Conservation (phyloP, 2,797 vertebrate species). For the Lycodopsis pacificus region DNA sequence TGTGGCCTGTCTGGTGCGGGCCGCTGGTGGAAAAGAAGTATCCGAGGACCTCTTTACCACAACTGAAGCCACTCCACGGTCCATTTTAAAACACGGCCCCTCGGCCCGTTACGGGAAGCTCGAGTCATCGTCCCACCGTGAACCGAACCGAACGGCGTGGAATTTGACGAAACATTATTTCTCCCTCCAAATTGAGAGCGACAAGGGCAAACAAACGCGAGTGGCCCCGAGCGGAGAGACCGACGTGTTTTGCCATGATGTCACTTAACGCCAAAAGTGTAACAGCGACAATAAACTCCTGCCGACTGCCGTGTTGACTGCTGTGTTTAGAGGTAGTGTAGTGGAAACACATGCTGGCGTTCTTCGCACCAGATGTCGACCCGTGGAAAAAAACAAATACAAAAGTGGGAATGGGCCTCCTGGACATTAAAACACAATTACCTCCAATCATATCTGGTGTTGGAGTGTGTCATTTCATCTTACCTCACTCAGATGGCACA, state of each 20-base stretch:
- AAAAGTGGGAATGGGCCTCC: conserved; percentile 65
- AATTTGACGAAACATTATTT: conserved; percentile 79
- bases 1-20: conserved; percentile 42
- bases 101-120: conserved; percentile 54
- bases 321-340: conserved; percentile 74
- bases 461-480: conserved; percentile 76
- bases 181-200: conserved; percentile 70
- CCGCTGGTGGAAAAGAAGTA: conserved; percentile 34
- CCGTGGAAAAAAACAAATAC: conserved; percentile 64
- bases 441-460: conserved; percentile 78
- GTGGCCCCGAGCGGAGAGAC: conserved; percentile 34
- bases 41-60: conserved; percentile 34
- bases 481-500: conserved; percentile 73
- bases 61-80: conserved; percentile 30
- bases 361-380: conserved; percentile 76
- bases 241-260: conserved; percentile 80
- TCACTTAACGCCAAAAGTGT: conserved; percentile 79
- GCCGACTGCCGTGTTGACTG: conserved; percentile 73
- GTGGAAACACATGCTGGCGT: conserved; percentile 79
- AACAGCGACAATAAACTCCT: conserved; percentile 76
- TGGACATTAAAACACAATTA: conserved; percentile 80
- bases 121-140: conserved; percentile 59
- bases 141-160: conserved; percentile 38
- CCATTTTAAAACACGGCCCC: conserved; percentile 56
- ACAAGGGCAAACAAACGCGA: conserved; percentile 78